Conservation (phyloP, 1,140 invertebrate genomes). For the Drosophila micromelanica region DNA sequence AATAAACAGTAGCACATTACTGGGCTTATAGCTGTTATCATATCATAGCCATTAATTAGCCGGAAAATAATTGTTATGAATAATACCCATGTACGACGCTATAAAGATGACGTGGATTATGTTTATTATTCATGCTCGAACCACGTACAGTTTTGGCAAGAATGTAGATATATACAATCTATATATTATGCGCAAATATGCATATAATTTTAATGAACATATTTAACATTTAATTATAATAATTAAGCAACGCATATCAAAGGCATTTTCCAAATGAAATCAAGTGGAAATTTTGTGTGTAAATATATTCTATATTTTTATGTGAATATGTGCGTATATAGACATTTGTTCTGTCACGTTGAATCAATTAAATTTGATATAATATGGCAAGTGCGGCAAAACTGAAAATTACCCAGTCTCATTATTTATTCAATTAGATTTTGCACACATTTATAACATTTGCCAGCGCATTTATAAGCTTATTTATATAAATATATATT, state of each 20-base stretch:
- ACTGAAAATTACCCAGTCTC: slow-evolving; percentile 14
- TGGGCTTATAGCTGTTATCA: slow-evolving; percentile 5
- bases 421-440: slow-evolving; percentile 37
- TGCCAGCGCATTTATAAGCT: slow-evolving; percentile 13
- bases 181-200: slow-evolving; percentile 7
- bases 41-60: neutral
- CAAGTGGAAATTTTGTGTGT: slow-evolving; percentile 1
- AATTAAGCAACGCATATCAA: slow-evolving; percentile 1
- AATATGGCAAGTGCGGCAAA: slow-evolving; percentile 46
- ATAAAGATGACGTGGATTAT: slow-evolving; percentile 4
- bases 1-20: neutral
- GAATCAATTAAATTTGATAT: slow-evolving; percentile 76
- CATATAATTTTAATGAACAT: slow-evolving; percentile 20
- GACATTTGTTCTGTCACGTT: slow-evolving; percentile 25
- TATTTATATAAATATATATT: slow-evolving; percentile 9
- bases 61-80: neutral
- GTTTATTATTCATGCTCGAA: slow-evolving; percentile 2
- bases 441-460: slow-evolving; percentile 7
- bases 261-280: slow-evolving; percentile 20
- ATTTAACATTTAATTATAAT: slow-evolving; percentile 30
- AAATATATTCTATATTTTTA: slow-evolving; percentile 6
- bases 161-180: neutral
- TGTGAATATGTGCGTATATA: neutral
- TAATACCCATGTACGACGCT: neutral
- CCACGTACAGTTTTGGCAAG: slow-evolving; percentile 6